These are phyloP conservation scores for Cydia splendana DNA, from an alignment of 1,140 invertebrate genomes.

Conservation along the genomic window DNA sequence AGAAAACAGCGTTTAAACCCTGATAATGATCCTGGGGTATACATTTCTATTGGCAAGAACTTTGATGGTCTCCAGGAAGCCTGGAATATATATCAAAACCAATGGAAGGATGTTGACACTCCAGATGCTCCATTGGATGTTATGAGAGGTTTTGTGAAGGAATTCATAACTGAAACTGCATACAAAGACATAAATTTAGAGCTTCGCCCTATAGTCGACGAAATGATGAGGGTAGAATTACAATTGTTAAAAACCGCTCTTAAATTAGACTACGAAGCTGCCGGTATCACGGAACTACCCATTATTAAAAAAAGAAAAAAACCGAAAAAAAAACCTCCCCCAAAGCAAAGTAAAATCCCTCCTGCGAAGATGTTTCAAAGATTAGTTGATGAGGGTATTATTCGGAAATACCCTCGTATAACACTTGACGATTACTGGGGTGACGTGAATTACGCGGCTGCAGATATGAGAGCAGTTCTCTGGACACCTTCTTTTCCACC, in stretches of 20 bases:
- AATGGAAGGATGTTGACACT: constrained; percentile 62
- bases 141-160: constrained; percentile 61
- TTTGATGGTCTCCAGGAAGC: constrained; percentile 48
- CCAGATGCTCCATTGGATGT: constrained; percentile 52
- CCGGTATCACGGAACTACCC: constrained; percentile 52
- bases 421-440: constrained; percentile 69
- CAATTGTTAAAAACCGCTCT: constrained; percentile 60
- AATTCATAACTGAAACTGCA: constrained; percentile 61
- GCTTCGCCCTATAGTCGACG: constrained; percentile 68
- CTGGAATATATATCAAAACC: constrained; percentile 62
- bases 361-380: constrained; percentile 66
- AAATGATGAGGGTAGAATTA: constrained; percentile 70
- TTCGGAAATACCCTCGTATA: constrained; percentile 59
- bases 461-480: constrained; percentile 60
- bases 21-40: constrained; percentile 69
- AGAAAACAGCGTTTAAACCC: constrained; percentile 68
- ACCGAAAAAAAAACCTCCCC: constrained; percentile 55
- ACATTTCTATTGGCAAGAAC: constrained; percentile 51
- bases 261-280: constrained; percentile 55
- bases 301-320: constrained; percentile 62
- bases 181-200: constrained; percentile 62
- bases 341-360: constrained; percentile 58
- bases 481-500: constrained; percentile 70
- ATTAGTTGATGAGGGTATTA: constrained; percentile 66
- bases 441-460: constrained; percentile 67